A percentile compares a stretch with the other conserved stretches of the same genome.
These are phyloP conservation scores for Hycleus cichorii DNA, from an alignment of 1,140 invertebrate species.

Conservation along the genomic window DNA sequence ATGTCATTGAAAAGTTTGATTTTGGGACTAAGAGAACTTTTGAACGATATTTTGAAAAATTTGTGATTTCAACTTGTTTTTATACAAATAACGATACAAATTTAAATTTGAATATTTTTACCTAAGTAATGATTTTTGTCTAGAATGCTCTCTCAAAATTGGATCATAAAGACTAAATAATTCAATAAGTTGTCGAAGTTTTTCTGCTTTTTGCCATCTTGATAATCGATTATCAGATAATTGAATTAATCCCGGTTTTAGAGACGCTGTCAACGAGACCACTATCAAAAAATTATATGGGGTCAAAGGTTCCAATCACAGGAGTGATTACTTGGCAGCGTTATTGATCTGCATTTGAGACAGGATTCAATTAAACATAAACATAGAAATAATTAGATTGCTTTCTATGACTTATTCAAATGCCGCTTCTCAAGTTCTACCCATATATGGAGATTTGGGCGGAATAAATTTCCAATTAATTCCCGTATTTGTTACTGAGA, in stretches of 20 bases:
- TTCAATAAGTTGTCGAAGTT: constrained; percentile 1
- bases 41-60: too few species aligned
- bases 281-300: constrained; percentile 40
- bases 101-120: too few species aligned
- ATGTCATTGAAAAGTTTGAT: too few species aligned
- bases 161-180: too few species aligned
- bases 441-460: not conserved
- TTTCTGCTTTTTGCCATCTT: constrained; percentile 25
- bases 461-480: constrained; percentile 5
- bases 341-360: constrained; percentile 35
- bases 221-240: constrained; percentile 13
- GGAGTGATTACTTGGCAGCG: constrained; percentile 23
- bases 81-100: too few species aligned
- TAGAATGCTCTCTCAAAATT: too few species aligned
- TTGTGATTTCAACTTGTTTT: too few species aligned
- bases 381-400: constrained; percentile 22
- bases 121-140: too few species aligned
- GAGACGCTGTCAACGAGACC: constrained; percentile 13
- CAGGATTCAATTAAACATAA: constrained; percentile 26
- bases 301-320: constrained; percentile 26
- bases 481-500: not conserved
- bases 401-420: constrained; percentile 17
- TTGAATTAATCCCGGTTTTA: not conserved
- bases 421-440: not conserved
- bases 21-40: too few species aligned